Evolutionary conservation across 1,140 invertebrate genomes (phyloP), one percentile per base, ranked within the genome.

Genomic region (Chrysomallon squamiferum): DNA sequence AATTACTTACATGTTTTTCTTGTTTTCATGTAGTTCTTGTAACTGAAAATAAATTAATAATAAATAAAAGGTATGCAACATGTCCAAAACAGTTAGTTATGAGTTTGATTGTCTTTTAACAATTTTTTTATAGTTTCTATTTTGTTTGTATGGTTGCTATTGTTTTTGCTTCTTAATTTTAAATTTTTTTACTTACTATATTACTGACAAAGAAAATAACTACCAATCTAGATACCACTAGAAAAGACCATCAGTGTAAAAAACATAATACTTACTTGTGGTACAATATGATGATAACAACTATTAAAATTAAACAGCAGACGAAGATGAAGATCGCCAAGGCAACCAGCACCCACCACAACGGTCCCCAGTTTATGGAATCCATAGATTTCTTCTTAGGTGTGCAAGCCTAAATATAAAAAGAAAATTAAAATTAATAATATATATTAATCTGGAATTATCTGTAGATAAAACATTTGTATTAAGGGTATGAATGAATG

Each of bases 261-360:
- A 11, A 20, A 7, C 22, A 56, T 22, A 29, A 59, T 50, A 75
- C 74, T 69, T 73, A 78, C 71, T 73, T 72, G 56, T 62, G 62
- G 43, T 77, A 76, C 2, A 82, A 71, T 11, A 72, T 68, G 45
- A 25, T 52, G 47, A 75, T 63, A 15, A 69, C 49, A 27, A 75
- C 41, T 49, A 82, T 77, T 11, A 80, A 69, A 22, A 80, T 75
- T n/a, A 76, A 7, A 52, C 66, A 69, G 57, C 73, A 72, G 43
- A 82, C 35, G 47, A 80, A 80, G 50, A 82, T 76, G 65, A 80
- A 80, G 29, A 82, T 76, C 25, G 80, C 78, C 32, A 82, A 68
- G 22, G 71, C 77, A 11, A 82, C 77, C 49, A 82, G 68, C 32
- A 80, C 76, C 78, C 80, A 80, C 80, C 80, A 82, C 47, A 75